Base-by-base conservation (phyloP, 2,888 invertebrate genomes). In the Melipona bicolor region DNA sequence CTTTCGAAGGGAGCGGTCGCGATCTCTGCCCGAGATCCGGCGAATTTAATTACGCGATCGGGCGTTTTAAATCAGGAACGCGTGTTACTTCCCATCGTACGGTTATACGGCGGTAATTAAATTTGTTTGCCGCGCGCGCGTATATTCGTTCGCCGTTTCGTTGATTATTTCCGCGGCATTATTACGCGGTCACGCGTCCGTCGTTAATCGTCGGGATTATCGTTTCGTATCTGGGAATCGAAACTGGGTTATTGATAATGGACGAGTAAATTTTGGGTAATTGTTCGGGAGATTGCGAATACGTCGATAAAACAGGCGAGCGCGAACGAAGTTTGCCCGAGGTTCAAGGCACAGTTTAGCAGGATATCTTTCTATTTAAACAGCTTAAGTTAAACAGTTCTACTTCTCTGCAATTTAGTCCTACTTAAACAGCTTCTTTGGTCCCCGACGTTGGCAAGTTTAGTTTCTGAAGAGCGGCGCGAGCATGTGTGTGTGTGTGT, bases 151-250 rank as follows among this genome's bases (percentile, higher is more conserved):
- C 21, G 43, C 61, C 61, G 24, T 61, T 59, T 27, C 71, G 27
- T 24, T 61, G 71, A 72, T 72, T 59, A 72, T 72, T 72, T 72
- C 61, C 71, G 21, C 43, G n/a, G 59, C 59, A 61, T 72, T 72
- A 72, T 72, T 49, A 59, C 59, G 71, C 43, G 43, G 19, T 21
- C 59, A 15, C 21, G 49, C 43, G 49, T 43, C 27, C 21, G 21
- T 43, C 59, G 49, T 72, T 59, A 71, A 72, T 72, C n/a, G 24
- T 21, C 49, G 3, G 71, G 19, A 72, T 72, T 59, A 49, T 72
- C 61, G 27, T 61, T 61, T 59, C 11, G 59, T 27, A 61, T 27
- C 17, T 49, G 43, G 9, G 13, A 56, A 71, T 71, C 21, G 56
- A 27, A 15, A 21, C 27, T 27, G 9, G 32, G 54, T n/a, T 17